Conservation (phyloP, 2,797 vertebrate genomes). For the Corythornis leucogaster region DNA sequence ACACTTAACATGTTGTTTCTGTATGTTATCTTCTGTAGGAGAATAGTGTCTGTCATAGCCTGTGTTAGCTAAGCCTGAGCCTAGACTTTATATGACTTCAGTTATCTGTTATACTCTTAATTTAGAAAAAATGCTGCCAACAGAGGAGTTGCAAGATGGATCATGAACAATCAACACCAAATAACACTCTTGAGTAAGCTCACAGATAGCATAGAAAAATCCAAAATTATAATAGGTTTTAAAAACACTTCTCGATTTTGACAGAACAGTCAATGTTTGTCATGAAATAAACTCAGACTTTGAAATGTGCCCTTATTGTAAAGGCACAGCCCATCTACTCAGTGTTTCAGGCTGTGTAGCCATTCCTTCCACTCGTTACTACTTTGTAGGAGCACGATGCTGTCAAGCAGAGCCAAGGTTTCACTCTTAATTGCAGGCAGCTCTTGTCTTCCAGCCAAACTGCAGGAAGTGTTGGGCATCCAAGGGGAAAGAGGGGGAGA, state of each 20-base stretch:
- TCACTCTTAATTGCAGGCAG: not conserved
- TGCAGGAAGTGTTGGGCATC: not conserved
- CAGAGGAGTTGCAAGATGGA: not conserved
- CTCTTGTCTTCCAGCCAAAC: not conserved
- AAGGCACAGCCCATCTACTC: not conserved
- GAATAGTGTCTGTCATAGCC: not conserved
- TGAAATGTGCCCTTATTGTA: not conserved
- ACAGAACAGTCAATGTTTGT: not conserved
- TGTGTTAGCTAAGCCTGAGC: not conserved
- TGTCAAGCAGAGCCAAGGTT: not conserved
- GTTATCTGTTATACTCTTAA: not conserved
- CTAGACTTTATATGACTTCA: not conserved
- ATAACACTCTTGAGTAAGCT: not conserved
- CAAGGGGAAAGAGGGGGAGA: not conserved
- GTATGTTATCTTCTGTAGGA: not conserved
- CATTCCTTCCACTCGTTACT: not conserved
- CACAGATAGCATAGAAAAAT: not conserved
- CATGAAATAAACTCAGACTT: not conserved
- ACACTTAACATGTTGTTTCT: not conserved
- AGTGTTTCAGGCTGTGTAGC: not conserved
- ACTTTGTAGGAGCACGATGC: not conserved
- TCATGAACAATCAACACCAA: not conserved
- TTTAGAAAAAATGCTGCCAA: not conserved
- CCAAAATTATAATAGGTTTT: not conserved
- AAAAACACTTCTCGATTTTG: not conserved